Base-by-base conservation (phyloP, 2,888 invertebrate genomes). In the Drosophila leonis region DNA sequence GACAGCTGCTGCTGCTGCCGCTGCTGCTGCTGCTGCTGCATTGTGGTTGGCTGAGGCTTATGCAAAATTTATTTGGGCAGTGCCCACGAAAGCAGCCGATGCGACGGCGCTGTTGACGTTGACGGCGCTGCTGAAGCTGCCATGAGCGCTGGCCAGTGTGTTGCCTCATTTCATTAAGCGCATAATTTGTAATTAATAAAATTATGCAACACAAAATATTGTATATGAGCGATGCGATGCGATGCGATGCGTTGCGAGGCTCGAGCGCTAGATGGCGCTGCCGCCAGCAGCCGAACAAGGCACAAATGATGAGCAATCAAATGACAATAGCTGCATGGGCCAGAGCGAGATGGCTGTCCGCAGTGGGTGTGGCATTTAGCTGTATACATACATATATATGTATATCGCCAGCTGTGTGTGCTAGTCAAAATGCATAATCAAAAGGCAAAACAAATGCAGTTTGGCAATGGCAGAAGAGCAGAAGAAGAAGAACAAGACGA, bases 11-110 rank as follows among this genome's bases (percentile, higher is more conserved):
- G 48, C 31, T 33, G 39, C 18, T 15, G 48, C n/a, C 27, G 29
- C 61, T 24, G 44, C 65, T 72, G 60, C 67, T 72, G 65, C 39
- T 63, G 72, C 51, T 84, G 86, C 84, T 85, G 81, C 83, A 86
- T 87, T 91, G 91, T 91, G 91, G 91, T 91, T 91, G 91, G 91
- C 83, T 91, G 81, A 77, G 82, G 83, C 80, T 82, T 75, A 88
- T 90, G 90, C 88, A 90, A 90, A 88, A 90, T 87, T 88, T 71
- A 90, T 87, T 82, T 84, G 73, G 83, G 74, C 72, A 74, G 72
- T 69, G 79, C 82, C 75, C 75, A 78, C 64, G 57, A 69, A 46
- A 49, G 65, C 63, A 52, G 57, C 44, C 69, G 74, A 62, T 74
- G 73, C 65, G 66, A 60, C 68, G 48, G 44, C 57, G 65, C 65